These are phyloP conservation scores for Alca torda DNA, from an alignment of 2,797 vertebrate species.

Conservation along the genomic window DNA sequence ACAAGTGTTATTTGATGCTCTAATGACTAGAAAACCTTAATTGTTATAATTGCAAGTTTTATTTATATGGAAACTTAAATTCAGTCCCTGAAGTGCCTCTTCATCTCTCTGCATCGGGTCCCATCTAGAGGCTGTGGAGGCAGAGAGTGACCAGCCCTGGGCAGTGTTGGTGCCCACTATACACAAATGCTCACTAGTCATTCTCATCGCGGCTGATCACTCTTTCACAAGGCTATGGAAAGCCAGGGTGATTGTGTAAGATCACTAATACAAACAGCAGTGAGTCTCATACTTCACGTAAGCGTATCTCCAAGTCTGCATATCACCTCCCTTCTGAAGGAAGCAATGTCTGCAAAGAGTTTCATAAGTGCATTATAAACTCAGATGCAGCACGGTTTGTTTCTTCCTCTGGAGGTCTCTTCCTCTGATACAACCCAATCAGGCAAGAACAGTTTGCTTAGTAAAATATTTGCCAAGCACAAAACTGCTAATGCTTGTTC, in stretches of 20 bases:
- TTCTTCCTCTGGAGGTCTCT: neutral
- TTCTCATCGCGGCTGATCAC: neutral
- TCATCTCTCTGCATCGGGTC: neutral
- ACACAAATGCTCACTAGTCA: neutral
- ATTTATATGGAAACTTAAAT: neutral
- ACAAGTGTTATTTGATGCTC: neutral
- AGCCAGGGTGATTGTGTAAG: neutral
- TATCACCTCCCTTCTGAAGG: neutral
- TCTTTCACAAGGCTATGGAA: neutral
- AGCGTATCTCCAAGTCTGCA: neutral
- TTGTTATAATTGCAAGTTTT: neutral
- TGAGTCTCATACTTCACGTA: neutral
- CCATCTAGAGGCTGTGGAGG: neutral
- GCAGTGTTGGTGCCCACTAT: accelerated
- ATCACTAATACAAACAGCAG: neutral
- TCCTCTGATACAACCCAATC: neutral
- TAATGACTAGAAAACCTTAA: neutral
- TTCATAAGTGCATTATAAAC: neutral
- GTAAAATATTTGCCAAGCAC: neutral
- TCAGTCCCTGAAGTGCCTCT: neutral
- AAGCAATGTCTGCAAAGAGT: neutral
- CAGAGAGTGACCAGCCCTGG: neutral
- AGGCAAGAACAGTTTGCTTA: neutral
- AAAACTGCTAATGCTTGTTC: neutral
- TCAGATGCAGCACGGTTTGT: neutral